These are phyloP conservation scores for Littorina saxatilis DNA, from an alignment of 1,140 invertebrate species.

Conservation along the genomic window DNA sequence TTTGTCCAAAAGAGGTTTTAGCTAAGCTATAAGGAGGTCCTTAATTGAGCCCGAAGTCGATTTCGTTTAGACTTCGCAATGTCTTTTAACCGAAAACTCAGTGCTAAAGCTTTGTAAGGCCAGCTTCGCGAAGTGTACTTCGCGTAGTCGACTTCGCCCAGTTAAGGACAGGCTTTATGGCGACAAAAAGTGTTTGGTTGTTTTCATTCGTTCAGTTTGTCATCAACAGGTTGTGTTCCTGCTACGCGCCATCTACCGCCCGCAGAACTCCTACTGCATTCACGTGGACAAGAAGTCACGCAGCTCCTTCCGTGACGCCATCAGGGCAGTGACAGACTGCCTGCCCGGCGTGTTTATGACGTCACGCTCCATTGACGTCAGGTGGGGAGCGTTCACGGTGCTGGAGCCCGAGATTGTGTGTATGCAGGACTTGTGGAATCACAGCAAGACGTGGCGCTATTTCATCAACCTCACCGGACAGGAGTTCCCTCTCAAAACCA, in stretches of 20 bases:
- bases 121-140: no score
- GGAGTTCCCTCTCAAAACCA: slow-evolving; percentile 71
- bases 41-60: no score
- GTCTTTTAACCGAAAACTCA: no score
- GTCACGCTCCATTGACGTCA: slow-evolving; percentile 45
- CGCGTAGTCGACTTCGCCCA: no score
- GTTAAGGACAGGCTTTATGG: background rate
- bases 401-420: slow-evolving; percentile 66
- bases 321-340: slow-evolving; percentile 56
- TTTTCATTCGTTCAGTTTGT: no score
- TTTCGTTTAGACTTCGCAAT: no score
- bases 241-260: slow-evolving; percentile 54
- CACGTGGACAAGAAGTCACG: slow-evolving; percentile 54
- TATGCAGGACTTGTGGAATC: slow-evolving; percentile 54
- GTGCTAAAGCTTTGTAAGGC: no score
- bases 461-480: no score
- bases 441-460: slow-evolving; percentile 64
- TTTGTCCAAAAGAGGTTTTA: no score
- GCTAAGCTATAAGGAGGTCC: no score
- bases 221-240: slow-evolving; percentile 51
- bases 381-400: slow-evolving; percentile 55
- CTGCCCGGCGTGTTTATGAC: slow-evolving; percentile 66
- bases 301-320: slow-evolving; percentile 34
- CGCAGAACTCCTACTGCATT: slow-evolving; percentile 61
- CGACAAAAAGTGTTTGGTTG: no score